These are phyloP conservation scores for Malurus cyaneus DNA, from an alignment of 2,113 vertebrate species.

Conservation along the genomic window DNA sequence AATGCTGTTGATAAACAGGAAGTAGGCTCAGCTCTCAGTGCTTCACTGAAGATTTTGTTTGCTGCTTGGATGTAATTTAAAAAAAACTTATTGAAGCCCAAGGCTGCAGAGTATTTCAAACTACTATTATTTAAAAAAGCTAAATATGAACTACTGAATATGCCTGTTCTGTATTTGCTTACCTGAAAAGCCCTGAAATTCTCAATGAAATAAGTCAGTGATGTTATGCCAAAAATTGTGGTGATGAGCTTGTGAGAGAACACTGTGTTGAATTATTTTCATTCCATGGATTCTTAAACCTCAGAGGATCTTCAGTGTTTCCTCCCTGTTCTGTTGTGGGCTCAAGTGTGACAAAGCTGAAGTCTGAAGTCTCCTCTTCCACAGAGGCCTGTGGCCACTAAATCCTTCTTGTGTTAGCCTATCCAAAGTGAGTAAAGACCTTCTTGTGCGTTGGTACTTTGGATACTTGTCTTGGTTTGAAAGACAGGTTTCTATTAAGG, in stretches of 20 bases:
- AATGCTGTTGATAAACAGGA: neutral
- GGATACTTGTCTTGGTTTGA: too few relatives aligned
- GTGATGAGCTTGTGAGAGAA: neutral
- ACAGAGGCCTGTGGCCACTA: neutral
- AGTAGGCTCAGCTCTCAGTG: neutral
- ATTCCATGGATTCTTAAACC: conserved; percentile 1
- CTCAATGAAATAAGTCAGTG: neutral
- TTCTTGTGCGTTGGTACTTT: neutral
- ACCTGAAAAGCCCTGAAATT: neutral
- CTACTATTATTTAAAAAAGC: neutral
- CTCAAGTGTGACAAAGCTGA: neutral
- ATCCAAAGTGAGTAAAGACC: neutral
- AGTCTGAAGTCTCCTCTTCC: neutral
- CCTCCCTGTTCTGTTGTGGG: neutral
- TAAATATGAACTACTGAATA: neutral
- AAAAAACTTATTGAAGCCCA: neutral
- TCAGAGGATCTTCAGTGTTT: neutral
- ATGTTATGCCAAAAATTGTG: neutral
- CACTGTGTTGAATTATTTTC: neutral
- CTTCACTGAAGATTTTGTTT: neutral
- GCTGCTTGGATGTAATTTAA: neutral
- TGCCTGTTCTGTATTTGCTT: neutral
- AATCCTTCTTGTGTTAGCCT: neutral
- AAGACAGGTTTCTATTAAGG: too few relatives aligned
- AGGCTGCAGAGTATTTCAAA: neutral